phyloP scores from a whole-genome alignment of 2,113 vertebrate genomes.

The Peromyscus leucopus region DNA sequence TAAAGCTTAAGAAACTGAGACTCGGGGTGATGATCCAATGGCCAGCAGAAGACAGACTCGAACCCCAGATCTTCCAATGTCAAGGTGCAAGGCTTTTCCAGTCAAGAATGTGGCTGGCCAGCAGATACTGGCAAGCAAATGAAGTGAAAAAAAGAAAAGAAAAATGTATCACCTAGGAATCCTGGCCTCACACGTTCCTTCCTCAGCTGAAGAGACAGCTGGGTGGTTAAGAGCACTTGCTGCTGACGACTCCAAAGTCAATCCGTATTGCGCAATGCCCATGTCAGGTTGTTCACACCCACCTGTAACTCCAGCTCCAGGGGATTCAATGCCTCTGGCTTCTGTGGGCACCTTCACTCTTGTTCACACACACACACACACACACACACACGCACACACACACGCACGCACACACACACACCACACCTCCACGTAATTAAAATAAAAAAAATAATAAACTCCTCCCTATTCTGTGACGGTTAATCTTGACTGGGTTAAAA shows the following conservation, averaged over 20 bases:
- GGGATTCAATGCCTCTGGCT: neutral
- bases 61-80: neutral
- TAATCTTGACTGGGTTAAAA: neutral
- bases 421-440: neutral
- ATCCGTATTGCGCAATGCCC: neutral
- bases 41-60: neutral
- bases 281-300: neutral
- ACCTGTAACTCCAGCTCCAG: neutral
- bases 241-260: neutral
- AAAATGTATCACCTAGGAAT: neutral
- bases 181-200: neutral
- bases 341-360: neutral
- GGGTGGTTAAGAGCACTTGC: neutral
- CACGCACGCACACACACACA: no score
- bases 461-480: neutral
- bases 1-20: neutral
- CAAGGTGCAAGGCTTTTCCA: neutral
- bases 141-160: neutral
- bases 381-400: neutral
- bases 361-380: neutral
- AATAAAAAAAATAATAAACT: neutral
- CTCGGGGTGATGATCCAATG: rapidly evolving
- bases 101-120: rapidly evolving
- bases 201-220: neutral
- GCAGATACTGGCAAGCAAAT: neutral